phyloP scores from a whole-genome alignment of 2,113 vertebrate species.

The Oncorhynchus tshawytscha region DNA sequence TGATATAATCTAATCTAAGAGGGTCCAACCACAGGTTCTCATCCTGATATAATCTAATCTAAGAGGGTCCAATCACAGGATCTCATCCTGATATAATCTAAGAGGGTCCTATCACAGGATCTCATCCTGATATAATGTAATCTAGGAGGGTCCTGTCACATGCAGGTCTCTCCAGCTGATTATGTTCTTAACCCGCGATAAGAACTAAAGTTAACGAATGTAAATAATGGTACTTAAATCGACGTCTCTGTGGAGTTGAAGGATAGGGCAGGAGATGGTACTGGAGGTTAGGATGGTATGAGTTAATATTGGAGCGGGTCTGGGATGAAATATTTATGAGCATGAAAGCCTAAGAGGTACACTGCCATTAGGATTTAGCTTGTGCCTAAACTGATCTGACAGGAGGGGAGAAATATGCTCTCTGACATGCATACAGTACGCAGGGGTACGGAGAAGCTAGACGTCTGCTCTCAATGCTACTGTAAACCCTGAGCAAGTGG shows the following conservation, averaged over 20 bases:
- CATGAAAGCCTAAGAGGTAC: slow-evolving; percentile 16
- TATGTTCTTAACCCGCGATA: slow-evolving; percentile 41
- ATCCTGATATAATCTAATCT: too few relatives aligned
- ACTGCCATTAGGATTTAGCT: slow-evolving; percentile 37
- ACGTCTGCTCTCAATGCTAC: not conserved
- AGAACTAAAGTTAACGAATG: slow-evolving; percentile 51
- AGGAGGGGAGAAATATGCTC: slow-evolving; percentile 41
- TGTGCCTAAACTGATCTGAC: slow-evolving; percentile 60
- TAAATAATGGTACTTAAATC: slow-evolving; percentile 31
- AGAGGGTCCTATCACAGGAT: too few relatives aligned
- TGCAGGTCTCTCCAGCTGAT: slow-evolving; percentile 48
- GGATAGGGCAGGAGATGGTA: slow-evolving; percentile 16
- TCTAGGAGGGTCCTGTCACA: too few relatives aligned
- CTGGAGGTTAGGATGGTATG: slow-evolving; percentile 33
- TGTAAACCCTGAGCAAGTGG: not conserved
- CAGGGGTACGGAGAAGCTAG: not conserved
- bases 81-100: too few relatives aligned
- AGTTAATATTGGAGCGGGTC: slow-evolving; percentile 47
- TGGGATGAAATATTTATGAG: slow-evolving; percentile 57
- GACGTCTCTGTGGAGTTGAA: slow-evolving; percentile 27
- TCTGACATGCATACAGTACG: not conserved
- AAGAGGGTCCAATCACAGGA: too few relatives aligned
- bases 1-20: too few relatives aligned
- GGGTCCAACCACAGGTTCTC: too few relatives aligned
- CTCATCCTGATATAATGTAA: too few relatives aligned